A percentile compares a stretch with the other conserved stretches of the same genome.
These are phyloP conservation scores for Alloscopus bannaensis DNA, from an alignment of 2,888 invertebrate species.

Conservation along the genomic window DNA sequence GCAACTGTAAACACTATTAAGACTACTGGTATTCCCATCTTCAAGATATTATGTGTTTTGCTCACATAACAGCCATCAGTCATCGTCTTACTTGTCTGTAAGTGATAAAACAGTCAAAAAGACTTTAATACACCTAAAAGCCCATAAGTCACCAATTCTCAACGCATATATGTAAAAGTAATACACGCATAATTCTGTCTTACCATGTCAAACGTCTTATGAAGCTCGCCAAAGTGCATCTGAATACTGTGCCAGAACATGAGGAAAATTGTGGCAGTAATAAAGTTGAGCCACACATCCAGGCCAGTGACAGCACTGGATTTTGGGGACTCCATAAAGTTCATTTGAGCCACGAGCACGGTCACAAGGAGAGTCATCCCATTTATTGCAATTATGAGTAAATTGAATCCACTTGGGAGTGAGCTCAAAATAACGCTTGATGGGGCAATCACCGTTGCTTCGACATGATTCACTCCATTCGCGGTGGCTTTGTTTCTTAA, in stretches of 20 bases:
- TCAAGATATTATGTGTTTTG: slow-evolving; percentile 45
- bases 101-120: too few relatives aligned
- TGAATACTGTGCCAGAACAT: slow-evolving; percentile 58
- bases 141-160: too few relatives aligned
- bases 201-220: background rate
- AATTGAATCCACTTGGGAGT: slow-evolving; percentile 17
- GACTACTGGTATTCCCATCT: slow-evolving; percentile 61
- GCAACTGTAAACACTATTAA: slow-evolving; percentile 57
- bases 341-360: slow-evolving; percentile 63
- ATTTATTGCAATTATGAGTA: slow-evolving; percentile 64
- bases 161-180: too few relatives aligned
- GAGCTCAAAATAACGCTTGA: background rate
- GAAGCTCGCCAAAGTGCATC: slow-evolving; percentile 34
- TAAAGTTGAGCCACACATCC: slow-evolving; percentile 67
- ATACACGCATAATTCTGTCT: too few relatives aligned
- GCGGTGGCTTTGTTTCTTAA: slow-evolving; percentile 28
- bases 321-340: slow-evolving; percentile 58
- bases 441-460: slow-evolving; percentile 21
- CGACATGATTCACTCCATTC: slow-evolving; percentile 47
- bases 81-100: slow-evolving; percentile 38
- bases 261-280: slow-evolving; percentile 49
- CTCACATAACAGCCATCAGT: slow-evolving; percentile 36
- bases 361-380: slow-evolving; percentile 61
- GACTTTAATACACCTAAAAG: too few relatives aligned
- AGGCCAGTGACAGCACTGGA: slow-evolving; percentile 67